Conservation (phyloP, 2,888 invertebrate genomes). For the Belgica antarctica region DNA sequence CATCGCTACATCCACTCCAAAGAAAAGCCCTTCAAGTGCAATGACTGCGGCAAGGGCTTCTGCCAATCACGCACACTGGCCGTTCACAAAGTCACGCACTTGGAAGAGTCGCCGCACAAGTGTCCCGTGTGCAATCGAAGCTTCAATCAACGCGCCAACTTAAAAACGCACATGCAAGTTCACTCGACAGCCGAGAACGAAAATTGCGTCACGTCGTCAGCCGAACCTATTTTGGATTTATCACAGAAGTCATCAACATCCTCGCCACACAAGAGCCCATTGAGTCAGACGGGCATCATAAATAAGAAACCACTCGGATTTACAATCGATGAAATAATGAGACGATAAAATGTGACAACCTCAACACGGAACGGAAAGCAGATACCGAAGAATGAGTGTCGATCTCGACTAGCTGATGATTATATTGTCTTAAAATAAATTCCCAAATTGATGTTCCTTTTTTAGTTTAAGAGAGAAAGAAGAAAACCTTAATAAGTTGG, state of each 20-base stretch:
- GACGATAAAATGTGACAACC: conserved; percentile 60
- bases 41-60: conserved; percentile 96
- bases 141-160: conserved; percentile 89
- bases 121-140: conserved; percentile 84
- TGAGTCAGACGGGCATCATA: conserved; percentile 49
- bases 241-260: conserved; percentile 56
- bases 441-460: conserved; percentile 42
- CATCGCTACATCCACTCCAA: conserved; percentile 97
- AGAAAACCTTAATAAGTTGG: too few relatives aligned
- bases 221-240: conserved; percentile 57
- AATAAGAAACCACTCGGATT: conserved; percentile 66
- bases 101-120: conserved; percentile 91
- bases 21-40: conserved; percentile 97
- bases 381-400: too few relatives aligned
- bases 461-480: conserved; percentile 29
- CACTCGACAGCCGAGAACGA: conserved; percentile 65
- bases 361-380: neutral
- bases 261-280: conserved; percentile 50
- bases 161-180: conserved; percentile 85
- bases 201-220: conserved; percentile 55
- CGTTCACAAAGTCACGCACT: conserved; percentile 90
- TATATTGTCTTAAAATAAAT: conserved; percentile 9
- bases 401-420: conserved; percentile 19
- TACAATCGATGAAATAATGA: conserved; percentile 86
- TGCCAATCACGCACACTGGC: conserved; percentile 95